Evolutionary conservation across 2,797 vertebrate species (phyloP).

Genomic region (Cheracebus regulus): DNA sequence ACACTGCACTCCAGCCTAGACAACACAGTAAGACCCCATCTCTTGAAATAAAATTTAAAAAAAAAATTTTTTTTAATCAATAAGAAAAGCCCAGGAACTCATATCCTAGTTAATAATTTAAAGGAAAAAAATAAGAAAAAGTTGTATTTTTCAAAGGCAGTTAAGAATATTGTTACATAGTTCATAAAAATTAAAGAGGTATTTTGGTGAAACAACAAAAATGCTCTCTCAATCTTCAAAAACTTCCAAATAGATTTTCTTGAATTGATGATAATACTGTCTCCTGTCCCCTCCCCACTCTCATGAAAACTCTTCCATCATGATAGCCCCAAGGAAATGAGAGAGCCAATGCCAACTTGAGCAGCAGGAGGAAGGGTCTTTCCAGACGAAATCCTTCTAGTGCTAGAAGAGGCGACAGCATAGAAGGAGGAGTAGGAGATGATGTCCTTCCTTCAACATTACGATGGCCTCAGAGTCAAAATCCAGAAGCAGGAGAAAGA

Average conservation of each 20-base stretch:
- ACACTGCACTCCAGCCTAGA: neutral
- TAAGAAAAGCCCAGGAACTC: neutral
- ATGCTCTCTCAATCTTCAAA: neutral
- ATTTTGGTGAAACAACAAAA: neutral
- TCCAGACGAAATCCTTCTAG: neutral
- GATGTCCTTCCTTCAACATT: neutral
- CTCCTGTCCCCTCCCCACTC: neutral
- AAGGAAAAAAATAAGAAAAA: neutral
- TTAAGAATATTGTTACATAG: neutral
- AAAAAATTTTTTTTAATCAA: neutral
- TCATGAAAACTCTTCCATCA: neutral
- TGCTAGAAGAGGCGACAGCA: neutral
- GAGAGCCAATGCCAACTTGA: neutral
- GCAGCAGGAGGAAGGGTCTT: neutral
- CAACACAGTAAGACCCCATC: neutral
- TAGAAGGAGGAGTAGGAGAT: neutral
- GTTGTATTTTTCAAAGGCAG: neutral
- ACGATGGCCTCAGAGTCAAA: neutral
- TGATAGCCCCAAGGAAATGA: neutral
- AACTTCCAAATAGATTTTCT: neutral
- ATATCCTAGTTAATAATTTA: neutral
- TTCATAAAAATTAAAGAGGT: neutral
- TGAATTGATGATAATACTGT: neutral
- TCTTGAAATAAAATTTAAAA: neutral
- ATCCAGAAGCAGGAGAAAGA: neutral